Evolutionary conservation across 2,888 invertebrate genomes (phyloP), one percentile per base, ranked within the genome.

Genomic region (Leucophora obtusa): DNA sequence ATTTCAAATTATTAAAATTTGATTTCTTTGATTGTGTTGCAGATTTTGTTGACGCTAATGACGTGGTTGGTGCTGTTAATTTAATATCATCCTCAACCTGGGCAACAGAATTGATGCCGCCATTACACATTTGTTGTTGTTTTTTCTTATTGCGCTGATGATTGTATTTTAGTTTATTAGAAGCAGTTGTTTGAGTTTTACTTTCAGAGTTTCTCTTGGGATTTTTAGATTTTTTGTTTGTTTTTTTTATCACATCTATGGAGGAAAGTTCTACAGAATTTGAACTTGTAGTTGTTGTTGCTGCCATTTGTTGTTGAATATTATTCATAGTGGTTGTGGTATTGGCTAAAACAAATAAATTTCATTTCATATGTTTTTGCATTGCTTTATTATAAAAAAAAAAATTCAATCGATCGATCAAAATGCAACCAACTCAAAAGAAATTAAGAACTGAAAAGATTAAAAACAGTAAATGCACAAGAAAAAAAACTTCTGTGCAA

Each of bases 261-360:
- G 73, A 69, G 54, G 69, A 73, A 60, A 73, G 76, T 56, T 69
- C 73, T 56, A 77, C 50, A 53, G 38, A 65, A 65, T 59, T 54
- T 71, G 59, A 51, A 54, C 68, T 47, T 47, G 28, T 43, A 53
- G 53, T 66, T 69, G 50, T 77, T 59, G 58, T 43, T 33, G 73
- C 70, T 54, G 47, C 50, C 56, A n/a, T 38, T 38, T 24, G 54
- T 24, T 43, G 54, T 24, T 18, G 50, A 51, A 21, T 71, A 33
- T 68, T 35, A 71, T 80, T 76, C 53, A 65, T 58, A 65, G 51
- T 58, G 43, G 38, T 60, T 65, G 65, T 66, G 63, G 73, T 33
- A 65, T 81, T 73, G 59, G 81, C 81, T 81, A 81, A 73, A 81
- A 60, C 28, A 77, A 63, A 73, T 70, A 81, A 81, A 77, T 77